phyloP scores from a whole-genome alignment of 2,797 vertebrate species.

The Potorous gilbertii region DNA sequence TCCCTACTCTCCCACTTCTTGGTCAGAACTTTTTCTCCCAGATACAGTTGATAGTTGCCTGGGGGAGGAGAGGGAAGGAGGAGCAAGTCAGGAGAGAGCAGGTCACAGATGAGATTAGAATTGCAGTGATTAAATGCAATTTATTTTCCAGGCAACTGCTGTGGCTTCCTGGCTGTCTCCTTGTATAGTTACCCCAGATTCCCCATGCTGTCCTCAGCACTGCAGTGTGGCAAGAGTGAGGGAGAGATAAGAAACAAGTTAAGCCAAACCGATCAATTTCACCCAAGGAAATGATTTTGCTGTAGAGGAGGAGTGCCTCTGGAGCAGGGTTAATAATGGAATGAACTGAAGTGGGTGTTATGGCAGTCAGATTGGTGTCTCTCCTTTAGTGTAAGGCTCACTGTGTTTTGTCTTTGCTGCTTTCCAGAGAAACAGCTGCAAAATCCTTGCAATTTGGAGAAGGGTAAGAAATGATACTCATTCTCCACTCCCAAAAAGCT shows the following conservation, averaged over 20 bases:
- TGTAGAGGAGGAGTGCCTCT: background rate
- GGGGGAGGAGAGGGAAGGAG: slow-evolving; percentile 50
- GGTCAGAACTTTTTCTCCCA: slow-evolving; percentile 34
- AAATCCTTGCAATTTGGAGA: slow-evolving; percentile 67
- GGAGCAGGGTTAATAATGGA: background rate
- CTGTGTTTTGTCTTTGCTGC: background rate
- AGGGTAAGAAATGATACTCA: slow-evolving; percentile 70
- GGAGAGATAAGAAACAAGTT: slow-evolving; percentile 20
- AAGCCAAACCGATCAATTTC: slow-evolving; percentile 16
- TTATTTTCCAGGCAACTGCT: slow-evolving; percentile 72
- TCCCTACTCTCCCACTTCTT: background rate
- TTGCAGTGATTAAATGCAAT: slow-evolving; percentile 68
- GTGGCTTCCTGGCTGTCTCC: background rate
- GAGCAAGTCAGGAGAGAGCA: background rate
- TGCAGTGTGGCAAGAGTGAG: background rate
- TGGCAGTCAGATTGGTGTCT: background rate
- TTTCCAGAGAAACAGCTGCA: slow-evolving; percentile 46
- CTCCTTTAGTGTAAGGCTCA: background rate
- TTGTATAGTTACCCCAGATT: slow-evolving; percentile 56
- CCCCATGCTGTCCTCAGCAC: slow-evolving; percentile 10
- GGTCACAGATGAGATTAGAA: slow-evolving; percentile 50
- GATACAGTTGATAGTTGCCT: slow-evolving; percentile 62
- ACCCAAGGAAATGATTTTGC: slow-evolving; percentile 43
- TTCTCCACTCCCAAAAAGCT: slow-evolving; percentile 40
- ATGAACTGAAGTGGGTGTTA: background rate